Percentiles rank a stretch among this genome's conserved stretches.
Evolutionary conservation across 2,797 vertebrate genomes (phyloP).

Genomic region (Lepidocolaptes lacrymiger): DNA sequence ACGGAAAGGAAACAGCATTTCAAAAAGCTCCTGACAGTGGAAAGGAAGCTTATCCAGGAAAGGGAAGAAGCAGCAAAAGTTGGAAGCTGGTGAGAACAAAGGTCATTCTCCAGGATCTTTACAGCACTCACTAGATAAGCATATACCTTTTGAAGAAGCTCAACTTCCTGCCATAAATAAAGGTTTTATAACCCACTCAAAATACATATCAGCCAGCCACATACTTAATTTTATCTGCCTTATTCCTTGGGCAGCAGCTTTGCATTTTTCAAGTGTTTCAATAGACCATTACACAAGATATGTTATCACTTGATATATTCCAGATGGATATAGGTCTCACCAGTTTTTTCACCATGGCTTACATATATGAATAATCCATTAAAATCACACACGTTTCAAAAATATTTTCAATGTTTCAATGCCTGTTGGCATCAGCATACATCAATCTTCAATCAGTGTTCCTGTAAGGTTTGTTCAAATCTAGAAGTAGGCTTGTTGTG

Average conservation of each 20-base stretch:
- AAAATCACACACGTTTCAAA: background rate
- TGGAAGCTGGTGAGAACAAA: background rate
- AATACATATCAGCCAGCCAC: background rate
- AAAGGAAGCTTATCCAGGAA: constrained; percentile 33
- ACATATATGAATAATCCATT: background rate
- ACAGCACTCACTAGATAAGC: background rate
- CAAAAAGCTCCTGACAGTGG: background rate
- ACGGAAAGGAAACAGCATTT: background rate
- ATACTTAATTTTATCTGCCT: background rate
- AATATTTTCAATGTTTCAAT: background rate
- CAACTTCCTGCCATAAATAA: constrained; percentile 26
- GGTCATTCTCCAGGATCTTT: constrained; percentile 20
- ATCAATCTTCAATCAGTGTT: background rate
- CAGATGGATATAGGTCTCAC: background rate
- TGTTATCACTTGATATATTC: background rate
- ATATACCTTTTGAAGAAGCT: background rate
- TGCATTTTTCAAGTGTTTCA: background rate
- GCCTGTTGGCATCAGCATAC: background rate
- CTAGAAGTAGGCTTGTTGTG: background rate
- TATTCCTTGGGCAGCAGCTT: background rate
- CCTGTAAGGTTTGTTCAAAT: background rate
- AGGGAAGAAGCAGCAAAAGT: background rate
- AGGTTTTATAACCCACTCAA: background rate
- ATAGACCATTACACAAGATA: background rate
- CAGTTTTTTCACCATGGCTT: background rate